Conservation (phyloP, 2,888 invertebrate species). For the Drosophila prostipennis region DNA sequence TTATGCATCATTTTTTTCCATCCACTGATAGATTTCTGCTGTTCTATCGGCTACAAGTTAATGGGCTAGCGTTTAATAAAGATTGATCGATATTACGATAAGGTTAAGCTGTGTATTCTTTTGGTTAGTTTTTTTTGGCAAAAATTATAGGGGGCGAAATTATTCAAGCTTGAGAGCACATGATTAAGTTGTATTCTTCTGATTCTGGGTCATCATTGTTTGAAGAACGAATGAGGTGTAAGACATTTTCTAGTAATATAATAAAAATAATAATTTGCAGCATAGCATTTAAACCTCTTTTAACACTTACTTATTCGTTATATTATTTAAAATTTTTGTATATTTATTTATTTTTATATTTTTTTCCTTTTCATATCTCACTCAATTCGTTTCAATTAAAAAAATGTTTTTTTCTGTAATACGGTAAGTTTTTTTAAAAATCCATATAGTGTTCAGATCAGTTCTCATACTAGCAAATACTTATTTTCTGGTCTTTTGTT, state of each 20-base stretch:
- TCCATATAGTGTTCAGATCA: not conserved
- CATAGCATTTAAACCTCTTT: too few species aligned
- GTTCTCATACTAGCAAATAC: not conserved
- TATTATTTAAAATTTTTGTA: too few species aligned
- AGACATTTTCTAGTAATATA: too few species aligned
- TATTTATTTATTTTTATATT: too few species aligned
- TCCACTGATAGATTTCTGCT: constrained; percentile 67
- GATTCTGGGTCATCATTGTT: not conserved
- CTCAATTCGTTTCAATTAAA: too few species aligned
- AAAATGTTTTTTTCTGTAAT: too few species aligned
- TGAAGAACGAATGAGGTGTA: not conserved
- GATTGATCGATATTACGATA: constrained; percentile 71
- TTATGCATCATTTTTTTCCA: constrained; percentile 68
- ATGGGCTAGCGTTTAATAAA: constrained; percentile 78
- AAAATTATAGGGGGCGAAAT: not conserved
- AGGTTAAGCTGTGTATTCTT: constrained; percentile 21
- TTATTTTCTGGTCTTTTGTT: constrained; percentile 3
- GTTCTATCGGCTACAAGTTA: constrained; percentile 62
- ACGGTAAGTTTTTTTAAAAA: too few species aligned
- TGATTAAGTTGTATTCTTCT: constrained; percentile 1
- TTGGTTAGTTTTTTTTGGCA: constrained; percentile 17
- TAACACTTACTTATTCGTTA: too few species aligned
- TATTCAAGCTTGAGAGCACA: not conserved
- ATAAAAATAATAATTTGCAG: too few species aligned
- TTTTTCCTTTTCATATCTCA: too few species aligned